A percentile compares a stretch with the other conserved stretches of the same genome.
Evolutionary conservation across 2,113 vertebrate genomes (phyloP).

Genomic region (Nothoprocta perdicaria): DNA sequence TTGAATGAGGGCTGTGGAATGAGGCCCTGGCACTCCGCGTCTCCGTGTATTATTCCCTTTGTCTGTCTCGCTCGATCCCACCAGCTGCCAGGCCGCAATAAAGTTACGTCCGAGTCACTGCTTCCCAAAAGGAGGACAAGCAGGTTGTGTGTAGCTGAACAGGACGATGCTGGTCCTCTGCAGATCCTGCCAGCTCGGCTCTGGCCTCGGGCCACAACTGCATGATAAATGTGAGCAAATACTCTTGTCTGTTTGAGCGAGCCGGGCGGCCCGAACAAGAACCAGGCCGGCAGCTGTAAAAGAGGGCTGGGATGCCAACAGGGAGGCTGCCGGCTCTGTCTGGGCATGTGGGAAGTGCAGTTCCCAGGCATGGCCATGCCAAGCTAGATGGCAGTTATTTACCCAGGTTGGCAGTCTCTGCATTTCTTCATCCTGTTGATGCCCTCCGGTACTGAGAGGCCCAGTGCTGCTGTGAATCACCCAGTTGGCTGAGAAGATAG

Average conservation of each 20-base stretch:
- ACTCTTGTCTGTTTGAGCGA: slow-evolving; percentile 48
- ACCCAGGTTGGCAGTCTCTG: accelerated
- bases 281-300: neutral
- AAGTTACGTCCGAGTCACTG: slow-evolving; percentile 83
- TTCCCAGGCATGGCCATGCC: accelerated
- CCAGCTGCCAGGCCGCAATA: slow-evolving; percentile 81
- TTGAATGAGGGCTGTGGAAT: slow-evolving; percentile 58
- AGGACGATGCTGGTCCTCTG: slow-evolving; percentile 64
- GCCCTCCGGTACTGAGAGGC: neutral
- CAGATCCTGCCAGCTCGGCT: slow-evolving; percentile 68
- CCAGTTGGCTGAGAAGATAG: neutral
- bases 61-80: slow-evolving; percentile 65
- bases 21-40: slow-evolving; percentile 30
- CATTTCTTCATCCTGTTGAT: neutral
- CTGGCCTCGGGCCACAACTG: slow-evolving; percentile 73
- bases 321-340: neutral
- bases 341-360: slow-evolving; percentile 3
- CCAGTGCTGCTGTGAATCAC: neutral
- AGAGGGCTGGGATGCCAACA: neutral
- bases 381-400: neutral
- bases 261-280: neutral
- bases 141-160: slow-evolving; percentile 76
- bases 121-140: slow-evolving; percentile 81
- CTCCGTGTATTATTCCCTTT: slow-evolving; percentile 63
- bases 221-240: slow-evolving; percentile 54